A percentile compares a stretch with the other conserved stretches of the same genome.
Conservation (phyloP, 2,888 invertebrate genomes). For the Clunio marinus region DNA sequence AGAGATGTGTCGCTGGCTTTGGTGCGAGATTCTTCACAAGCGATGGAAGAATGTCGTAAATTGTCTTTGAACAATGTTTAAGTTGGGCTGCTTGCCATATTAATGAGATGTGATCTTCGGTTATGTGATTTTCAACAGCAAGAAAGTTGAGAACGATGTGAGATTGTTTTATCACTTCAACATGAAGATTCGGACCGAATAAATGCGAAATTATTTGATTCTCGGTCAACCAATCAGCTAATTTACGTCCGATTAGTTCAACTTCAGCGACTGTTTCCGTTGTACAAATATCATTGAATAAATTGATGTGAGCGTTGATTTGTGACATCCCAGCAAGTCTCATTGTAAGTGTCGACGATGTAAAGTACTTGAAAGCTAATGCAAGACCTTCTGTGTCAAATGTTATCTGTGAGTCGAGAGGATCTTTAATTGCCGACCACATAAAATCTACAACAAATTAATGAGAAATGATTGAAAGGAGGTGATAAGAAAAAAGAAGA, state of each 20-base stretch:
- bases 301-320: slow-evolving; percentile 88
- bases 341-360: slow-evolving; percentile 90
- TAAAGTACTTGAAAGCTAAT: slow-evolving; percentile 93
- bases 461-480: slow-evolving; percentile 1
- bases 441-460: slow-evolving; percentile 68
- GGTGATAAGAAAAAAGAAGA: slow-evolving; percentile 29
- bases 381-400: slow-evolving; percentile 87
- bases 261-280: slow-evolving; percentile 82
- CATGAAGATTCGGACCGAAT: slow-evolving; percentile 95
- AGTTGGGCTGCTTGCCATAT: slow-evolving; percentile 94
- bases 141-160: slow-evolving; percentile 89
- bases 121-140: slow-evolving; percentile 86
- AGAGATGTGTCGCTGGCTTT: slow-evolving; percentile 82
- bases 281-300: slow-evolving; percentile 86
- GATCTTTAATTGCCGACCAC: slow-evolving; percentile 93
- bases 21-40: slow-evolving; percentile 86
- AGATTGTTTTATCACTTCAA: slow-evolving; percentile 91
- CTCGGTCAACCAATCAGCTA: slow-evolving; percentile 83
- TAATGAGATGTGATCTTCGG: slow-evolving; percentile 83
- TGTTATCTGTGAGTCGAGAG: slow-evolving; percentile 76
- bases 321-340: slow-evolving; percentile 75
- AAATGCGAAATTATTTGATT: slow-evolving; percentile 90
- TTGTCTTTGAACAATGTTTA: slow-evolving; percentile 91
- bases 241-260: slow-evolving; percentile 74
- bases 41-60: slow-evolving; percentile 84